Base-by-base conservation (phyloP, 2,888 invertebrate species). In the Andrena haemorrhoa region DNA sequence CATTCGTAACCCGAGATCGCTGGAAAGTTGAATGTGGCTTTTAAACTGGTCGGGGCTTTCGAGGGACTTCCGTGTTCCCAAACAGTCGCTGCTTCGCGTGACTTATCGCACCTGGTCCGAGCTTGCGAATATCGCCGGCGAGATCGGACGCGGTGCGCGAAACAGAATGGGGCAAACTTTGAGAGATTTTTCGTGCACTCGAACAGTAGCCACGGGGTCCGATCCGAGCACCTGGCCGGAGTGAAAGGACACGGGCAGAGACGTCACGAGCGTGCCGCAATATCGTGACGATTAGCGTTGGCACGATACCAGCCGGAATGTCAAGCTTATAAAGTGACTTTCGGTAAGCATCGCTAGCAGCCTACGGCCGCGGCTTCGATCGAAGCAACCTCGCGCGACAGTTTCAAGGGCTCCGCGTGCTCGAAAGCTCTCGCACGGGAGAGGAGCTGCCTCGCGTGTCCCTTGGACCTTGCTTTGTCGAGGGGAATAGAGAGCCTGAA, bases 181-280 rank as follows among this genome's bases (percentile, higher is more conserved):
- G 20, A 68, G 12, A 10, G 35, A 60, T 79, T 79, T 79, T 77
- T 70, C 31, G 64, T 20, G 31, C 60, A 77, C 23, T 26, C 16
- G 35, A 16, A 20, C 6, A n/a, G 53, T 41, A 31, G 51, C 16
- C 53, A 10, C 16, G 8, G 23, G n/a, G 3, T 49, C 33, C 53
- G 65, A 56, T 56, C 63, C 75, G 47, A 81, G 49, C 75, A 77
- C 74, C 83, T 77, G 75, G 75, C 68, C 75, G 66, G 69, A 88
- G 88, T 88, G 87, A 88, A 88, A 88, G 84, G 88, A 87, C 86
- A 86, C 82, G 74, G 56, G 71, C 63, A 73, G 63, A 72, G 80
- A 82, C 83, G 86, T 77, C 79, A 82, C 72, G 77, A 83, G 60
- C 79, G 80, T 85, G 85, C 80, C 72, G 87, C 83, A 85, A 86